Evolutionary conservation across 92 coral and sea anemone species (phyloP).

Genomic region (Phenganax marumi): DNA sequence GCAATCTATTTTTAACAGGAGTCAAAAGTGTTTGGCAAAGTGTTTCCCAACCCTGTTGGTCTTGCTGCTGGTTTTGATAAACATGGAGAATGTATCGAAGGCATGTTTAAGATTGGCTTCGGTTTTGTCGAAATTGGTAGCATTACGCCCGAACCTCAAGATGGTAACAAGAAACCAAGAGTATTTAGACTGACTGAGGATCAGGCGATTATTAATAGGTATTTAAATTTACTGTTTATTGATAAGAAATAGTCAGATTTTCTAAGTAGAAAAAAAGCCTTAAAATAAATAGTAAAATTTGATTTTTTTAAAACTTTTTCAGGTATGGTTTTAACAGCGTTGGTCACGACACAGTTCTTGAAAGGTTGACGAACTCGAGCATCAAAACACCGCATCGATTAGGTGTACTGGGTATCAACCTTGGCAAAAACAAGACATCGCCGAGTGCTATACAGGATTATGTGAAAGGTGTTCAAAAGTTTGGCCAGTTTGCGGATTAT

Average conservation of each 20-base stretch:
- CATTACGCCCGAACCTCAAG: constrained; percentile 83
- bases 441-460: constrained; percentile 75
- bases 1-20: constrained; percentile 50
- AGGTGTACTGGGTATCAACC: constrained; percentile 83
- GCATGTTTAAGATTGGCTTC: constrained; percentile 84
- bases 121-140: constrained; percentile 98
- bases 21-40: constrained; percentile 84
- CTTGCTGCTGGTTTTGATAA: constrained; percentile 99
- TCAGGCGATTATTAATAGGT: constrained; percentile 92
- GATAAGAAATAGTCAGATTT: too few species aligned
- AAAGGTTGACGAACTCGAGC: constrained; percentile 56
- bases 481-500: constrained; percentile 77
- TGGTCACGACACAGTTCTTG: constrained; percentile 71
- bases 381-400: constrained; percentile 46
- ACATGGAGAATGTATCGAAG: constrained; percentile 85
- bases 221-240: neutral
- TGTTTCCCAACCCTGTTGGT: constrained; percentile 88
- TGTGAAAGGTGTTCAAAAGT: constrained; percentile 74
- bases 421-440: constrained; percentile 92
- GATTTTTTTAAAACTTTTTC: constrained; percentile 5
- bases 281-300: neutral
- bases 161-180: constrained; percentile 80
- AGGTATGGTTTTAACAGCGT: constrained; percentile 97
- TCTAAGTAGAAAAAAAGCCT: neutral
- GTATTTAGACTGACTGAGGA: constrained; percentile 87